Conservation (phyloP, 2,113 vertebrate species). For the Pavo muticus region DNA sequence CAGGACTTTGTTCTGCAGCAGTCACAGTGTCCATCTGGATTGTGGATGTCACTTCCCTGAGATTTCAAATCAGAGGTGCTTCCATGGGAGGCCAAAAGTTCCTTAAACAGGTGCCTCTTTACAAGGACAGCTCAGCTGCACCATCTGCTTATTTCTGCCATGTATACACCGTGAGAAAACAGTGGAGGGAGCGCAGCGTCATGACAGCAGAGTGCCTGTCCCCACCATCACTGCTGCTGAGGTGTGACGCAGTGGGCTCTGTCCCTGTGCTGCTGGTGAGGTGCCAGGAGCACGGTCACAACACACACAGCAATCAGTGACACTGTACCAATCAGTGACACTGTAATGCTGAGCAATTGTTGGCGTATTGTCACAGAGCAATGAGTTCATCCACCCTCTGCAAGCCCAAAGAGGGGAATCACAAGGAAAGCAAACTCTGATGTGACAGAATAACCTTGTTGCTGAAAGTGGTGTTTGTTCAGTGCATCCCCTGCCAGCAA, state of each 20-base stretch:
- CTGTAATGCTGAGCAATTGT: not conserved
- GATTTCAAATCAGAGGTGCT: not conserved
- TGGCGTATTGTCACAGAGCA: not conserved
- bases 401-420: not conserved
- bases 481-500: not conserved
- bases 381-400: not conserved
- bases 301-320: not conserved
- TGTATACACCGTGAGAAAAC: not conserved
- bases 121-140: not conserved
- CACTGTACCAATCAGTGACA: not conserved
- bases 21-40: too few relatives aligned
- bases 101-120: not conserved
- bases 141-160: rapidly evolving
- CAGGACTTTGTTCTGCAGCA: not conserved
- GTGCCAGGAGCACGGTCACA: not conserved
- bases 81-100: not conserved
- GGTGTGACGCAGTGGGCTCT: not conserved
- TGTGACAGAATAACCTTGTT: not conserved
- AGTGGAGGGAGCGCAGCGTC: rapidly evolving
- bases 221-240: rapidly evolving
- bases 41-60: too few relatives aligned
- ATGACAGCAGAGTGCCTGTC: not conserved
- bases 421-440: not conserved
- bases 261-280: not conserved
- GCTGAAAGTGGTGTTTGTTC: not conserved